phyloP scores from a whole-genome alignment of 2,797 vertebrate species.

The Mionectes olivaceus region DNA sequence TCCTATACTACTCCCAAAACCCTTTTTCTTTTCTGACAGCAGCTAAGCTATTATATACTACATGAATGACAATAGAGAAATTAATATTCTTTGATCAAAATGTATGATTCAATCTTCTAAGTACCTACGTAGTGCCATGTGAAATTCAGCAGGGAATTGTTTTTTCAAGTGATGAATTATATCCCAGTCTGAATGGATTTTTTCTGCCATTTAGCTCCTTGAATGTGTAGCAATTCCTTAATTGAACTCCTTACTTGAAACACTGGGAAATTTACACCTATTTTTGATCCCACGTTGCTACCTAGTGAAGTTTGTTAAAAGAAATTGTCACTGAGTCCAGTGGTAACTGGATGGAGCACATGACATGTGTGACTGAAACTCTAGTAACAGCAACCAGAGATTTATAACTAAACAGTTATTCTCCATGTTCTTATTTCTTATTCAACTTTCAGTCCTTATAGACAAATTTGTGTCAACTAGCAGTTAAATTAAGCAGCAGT shows the following conservation, averaged over 20 bases:
- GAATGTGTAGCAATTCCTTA: neutral
- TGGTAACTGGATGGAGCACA: neutral
- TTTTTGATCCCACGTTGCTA: neutral
- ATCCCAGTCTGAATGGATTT: neutral
- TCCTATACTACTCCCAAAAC: neutral
- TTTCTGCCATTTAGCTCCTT: slow-evolving; percentile 8
- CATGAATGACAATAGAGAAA: slow-evolving; percentile 5
- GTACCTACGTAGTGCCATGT: neutral
- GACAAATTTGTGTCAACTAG: neutral
- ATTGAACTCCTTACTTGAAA: neutral
- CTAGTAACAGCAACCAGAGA: neutral
- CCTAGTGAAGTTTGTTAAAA: neutral
- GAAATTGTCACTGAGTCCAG: neutral
- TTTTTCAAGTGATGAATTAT: slow-evolving; percentile 13
- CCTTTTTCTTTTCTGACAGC: neutral
- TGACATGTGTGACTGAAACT: neutral
- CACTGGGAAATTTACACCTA: neutral
- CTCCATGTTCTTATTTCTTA: neutral
- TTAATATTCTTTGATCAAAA: slow-evolving; percentile 26
- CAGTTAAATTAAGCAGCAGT: neutral
- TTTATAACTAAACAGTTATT: neutral
- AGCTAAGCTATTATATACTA: slow-evolving; percentile 1
- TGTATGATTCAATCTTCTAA: slow-evolving; percentile 51
- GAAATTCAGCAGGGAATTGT: slow-evolving; percentile 34
- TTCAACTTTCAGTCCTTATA: neutral